These are phyloP conservation scores for Opisthograptis luteolata DNA, from an alignment of 2,888 invertebrate genomes.

Conservation along the genomic window DNA sequence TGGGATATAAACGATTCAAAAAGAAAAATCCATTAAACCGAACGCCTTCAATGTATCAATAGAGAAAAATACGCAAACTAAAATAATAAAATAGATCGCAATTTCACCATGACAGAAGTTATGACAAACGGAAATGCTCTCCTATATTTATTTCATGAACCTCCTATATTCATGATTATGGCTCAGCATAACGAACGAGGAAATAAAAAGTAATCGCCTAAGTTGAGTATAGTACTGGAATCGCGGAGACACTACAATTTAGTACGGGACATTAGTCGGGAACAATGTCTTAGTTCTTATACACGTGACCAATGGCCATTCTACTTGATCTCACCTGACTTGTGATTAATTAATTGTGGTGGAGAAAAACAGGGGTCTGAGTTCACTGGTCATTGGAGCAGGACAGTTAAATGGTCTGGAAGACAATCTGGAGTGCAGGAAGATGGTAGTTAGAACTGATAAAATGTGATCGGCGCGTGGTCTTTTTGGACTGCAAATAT, in stretches of 20 bases:
- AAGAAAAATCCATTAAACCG: too few species aligned
- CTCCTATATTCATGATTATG: constrained; percentile 46
- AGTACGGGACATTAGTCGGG: constrained; percentile 42
- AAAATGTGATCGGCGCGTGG: constrained; percentile 24
- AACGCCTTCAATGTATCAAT: too few species aligned
- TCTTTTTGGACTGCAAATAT: constrained; percentile 2
- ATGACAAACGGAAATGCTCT: constrained; percentile 15
- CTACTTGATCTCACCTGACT: constrained; percentile 53
- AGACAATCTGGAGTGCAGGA: constrained; percentile 45
- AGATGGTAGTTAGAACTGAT: constrained; percentile 12
- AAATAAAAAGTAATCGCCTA: constrained; percentile 47
- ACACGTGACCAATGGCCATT: constrained; percentile 49
- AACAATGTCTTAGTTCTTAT: constrained; percentile 49
- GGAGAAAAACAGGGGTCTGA: constrained; percentile 41
- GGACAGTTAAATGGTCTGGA: constrained; percentile 53
- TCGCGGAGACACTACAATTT: constrained; percentile 31
- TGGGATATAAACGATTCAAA: too few species aligned
- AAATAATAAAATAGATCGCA: neutral
- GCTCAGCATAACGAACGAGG: constrained; percentile 40
- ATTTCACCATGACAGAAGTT: neutral
- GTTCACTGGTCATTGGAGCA: constrained; percentile 38
- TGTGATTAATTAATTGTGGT: constrained; percentile 48
- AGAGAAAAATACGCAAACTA: too few species aligned
- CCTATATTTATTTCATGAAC: constrained; percentile 39
- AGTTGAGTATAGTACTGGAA: constrained; percentile 39